A percentile compares a stretch with the other conserved stretches of the same genome.
Evolutionary conservation across 1,140 invertebrate species (phyloP).

Genomic region (Calephelis nemesis): DNA sequence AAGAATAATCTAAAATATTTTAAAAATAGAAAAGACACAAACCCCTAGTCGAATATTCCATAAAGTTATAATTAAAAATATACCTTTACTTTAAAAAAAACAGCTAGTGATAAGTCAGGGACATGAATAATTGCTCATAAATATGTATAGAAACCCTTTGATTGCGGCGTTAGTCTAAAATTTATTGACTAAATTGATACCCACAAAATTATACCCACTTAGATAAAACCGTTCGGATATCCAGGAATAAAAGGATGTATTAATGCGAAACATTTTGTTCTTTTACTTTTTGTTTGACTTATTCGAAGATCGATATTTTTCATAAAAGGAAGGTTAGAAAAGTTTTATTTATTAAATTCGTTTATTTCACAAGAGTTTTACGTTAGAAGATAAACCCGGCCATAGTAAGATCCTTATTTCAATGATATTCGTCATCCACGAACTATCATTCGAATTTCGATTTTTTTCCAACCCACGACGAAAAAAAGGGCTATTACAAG

Average conservation of each 20-base stretch:
- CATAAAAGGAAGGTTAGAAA: no score
- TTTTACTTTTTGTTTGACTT: background rate
- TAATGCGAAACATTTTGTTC: constrained; percentile 32
- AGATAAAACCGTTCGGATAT: constrained; percentile 44
- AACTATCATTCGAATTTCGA: no score
- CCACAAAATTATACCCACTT: constrained; percentile 52
- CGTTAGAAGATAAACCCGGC: no score
- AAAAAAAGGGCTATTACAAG: no score
- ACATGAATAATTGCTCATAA: constrained; percentile 44
- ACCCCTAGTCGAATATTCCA: constrained; percentile 1
- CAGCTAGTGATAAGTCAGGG: constrained; percentile 27
- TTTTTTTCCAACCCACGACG: no score
- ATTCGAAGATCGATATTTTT: background rate
- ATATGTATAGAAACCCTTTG: constrained; percentile 51
- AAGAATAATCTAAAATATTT: no score
- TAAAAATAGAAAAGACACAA: background rate
- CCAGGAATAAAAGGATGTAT: constrained; percentile 40
- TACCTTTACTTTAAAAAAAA: constrained; percentile 23
- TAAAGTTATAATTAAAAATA: background rate
- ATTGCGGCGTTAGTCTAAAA: constrained; percentile 52
- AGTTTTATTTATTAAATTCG: no score
- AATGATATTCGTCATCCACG: no score
- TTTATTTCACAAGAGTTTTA: no score
- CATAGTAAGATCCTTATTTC: no score
- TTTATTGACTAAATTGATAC: constrained; percentile 57